phyloP scores from a whole-genome alignment of 2,113 vertebrate species.

The Mirounga angustirostris region DNA sequence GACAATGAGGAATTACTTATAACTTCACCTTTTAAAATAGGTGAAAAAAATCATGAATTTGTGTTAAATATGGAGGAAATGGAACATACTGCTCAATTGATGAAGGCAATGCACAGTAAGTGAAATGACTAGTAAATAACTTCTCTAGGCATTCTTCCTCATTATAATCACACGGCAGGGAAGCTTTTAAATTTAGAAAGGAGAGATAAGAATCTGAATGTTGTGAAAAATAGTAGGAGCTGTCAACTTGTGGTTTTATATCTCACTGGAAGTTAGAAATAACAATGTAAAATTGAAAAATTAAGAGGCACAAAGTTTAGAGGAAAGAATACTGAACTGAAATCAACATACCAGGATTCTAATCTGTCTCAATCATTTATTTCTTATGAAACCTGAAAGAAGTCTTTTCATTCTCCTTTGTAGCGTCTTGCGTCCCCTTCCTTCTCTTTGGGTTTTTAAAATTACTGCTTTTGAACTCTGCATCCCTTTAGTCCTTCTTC shows the following conservation, averaged over 20 bases:
- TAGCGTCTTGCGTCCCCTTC: not conserved
- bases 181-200: constrained; percentile 24
- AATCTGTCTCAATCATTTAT: not conserved
- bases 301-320: constrained; percentile 13
- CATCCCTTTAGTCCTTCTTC: not conserved
- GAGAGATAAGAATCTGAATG: not conserved
- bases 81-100: not conserved
- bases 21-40: constrained; percentile 19
- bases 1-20: not conserved
- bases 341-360: not conserved
- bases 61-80: not conserved
- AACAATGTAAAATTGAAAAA: not conserved
- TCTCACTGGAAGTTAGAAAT: constrained; percentile 17
- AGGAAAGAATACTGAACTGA: constrained; percentile 22
- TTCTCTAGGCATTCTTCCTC: not conserved
- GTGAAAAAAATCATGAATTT: not conserved
- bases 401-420: not conserved
- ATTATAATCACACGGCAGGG: not conserved
- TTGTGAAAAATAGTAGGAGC: not conserved
- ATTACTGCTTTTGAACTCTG: not conserved
- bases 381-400: not conserved
- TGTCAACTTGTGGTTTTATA: constrained; percentile 35
- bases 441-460: not conserved
- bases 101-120: not conserved
- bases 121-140: not conserved